Base-by-base conservation (phyloP, 92 coral and sea anemone genomes). In the Desmophyllum pertusum region DNA sequence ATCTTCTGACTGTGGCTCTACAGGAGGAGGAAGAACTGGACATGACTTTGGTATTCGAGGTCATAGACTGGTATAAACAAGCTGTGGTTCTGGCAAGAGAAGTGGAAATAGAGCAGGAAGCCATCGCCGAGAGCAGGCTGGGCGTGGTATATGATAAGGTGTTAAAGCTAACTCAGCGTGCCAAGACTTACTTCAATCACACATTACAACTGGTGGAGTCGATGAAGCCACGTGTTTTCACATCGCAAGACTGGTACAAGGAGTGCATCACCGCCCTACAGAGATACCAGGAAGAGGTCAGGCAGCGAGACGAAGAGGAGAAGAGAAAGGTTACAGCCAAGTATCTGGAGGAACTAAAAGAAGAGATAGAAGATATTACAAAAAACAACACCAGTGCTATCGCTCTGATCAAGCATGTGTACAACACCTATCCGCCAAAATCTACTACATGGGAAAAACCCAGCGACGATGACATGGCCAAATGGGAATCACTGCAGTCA, bases 1-100 rank as follows among this genome's bases (percentile, higher is more conserved):
- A 89, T 21, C 90, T 93, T 21, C 88, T 95, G 2, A 85, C 85
- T 19, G 45, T 57, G 8, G 94, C 95, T 15, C 19, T 76, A 10
- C 46, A 73, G 55, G 91, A 95, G 25, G 90, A 89, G 62, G 98
- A 95, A 52, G 89, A 88, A 52, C 84, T 93, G 9, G 86, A 95
- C 81, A 73, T 95, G 78, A 92, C 90, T 10, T 55, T 91, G 89
- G 78, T 93, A n/a, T 95, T 94, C 89, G 97, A 93, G 46, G 97
- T 89, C 45, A 89, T 95, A 19, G 98, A 95, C 77, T 93, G 98
- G 97, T 95, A 90, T 87, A 95, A 93, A 75, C 90, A 89, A 53
- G 91, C 97, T 14, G 87, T 90, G 25, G 83, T 95, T 18, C 83
- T 95, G 25, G 94, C 98, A 36, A 77, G 98, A 13, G 98, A 95